Conservation (phyloP, 1,140 invertebrate genomes). For the Temnothorax curvispinosus region DNA sequence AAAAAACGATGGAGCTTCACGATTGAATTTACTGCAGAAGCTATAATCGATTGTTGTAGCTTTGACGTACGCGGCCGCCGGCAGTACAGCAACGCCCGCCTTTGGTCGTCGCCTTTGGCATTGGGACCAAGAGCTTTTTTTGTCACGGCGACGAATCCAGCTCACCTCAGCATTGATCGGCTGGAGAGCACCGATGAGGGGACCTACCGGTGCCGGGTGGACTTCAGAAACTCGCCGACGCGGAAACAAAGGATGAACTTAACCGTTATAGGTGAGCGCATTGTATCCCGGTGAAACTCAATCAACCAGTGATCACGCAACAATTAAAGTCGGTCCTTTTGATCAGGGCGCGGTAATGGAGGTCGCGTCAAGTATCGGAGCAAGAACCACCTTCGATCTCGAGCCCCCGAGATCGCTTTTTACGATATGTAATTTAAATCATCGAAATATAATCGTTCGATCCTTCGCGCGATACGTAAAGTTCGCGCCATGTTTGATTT, state of each 20-base stretch:
- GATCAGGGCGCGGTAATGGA: constrained; percentile 15
- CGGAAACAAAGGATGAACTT: constrained; percentile 86
- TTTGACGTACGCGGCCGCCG: constrained; percentile 83
- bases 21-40: neutral
- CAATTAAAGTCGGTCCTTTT: constrained; percentile 56
- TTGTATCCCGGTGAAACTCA: constrained; percentile 32
- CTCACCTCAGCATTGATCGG: constrained; percentile 85
- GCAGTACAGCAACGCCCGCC: constrained; percentile 75
- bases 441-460: neutral
- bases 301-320: constrained; percentile 47
- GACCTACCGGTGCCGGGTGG: constrained; percentile 87
- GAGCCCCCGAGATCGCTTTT: neutral
- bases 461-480: neutral
- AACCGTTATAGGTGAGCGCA: constrained; percentile 86
- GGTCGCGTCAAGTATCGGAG: constrained; percentile 43
- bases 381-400: constrained; percentile 8
- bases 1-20: neutral
- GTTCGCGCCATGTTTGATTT: neutral
- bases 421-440: neutral
- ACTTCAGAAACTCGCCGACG: constrained; percentile 87
- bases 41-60: constrained; percentile 76
- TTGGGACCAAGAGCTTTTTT: constrained; percentile 85
- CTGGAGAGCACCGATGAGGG: constrained; percentile 86
- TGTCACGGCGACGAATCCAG: constrained; percentile 83
- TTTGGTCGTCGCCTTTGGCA: constrained; percentile 83